Conservation (phyloP, 2,113 vertebrate species). For the Oenanthe melanoleuca region DNA sequence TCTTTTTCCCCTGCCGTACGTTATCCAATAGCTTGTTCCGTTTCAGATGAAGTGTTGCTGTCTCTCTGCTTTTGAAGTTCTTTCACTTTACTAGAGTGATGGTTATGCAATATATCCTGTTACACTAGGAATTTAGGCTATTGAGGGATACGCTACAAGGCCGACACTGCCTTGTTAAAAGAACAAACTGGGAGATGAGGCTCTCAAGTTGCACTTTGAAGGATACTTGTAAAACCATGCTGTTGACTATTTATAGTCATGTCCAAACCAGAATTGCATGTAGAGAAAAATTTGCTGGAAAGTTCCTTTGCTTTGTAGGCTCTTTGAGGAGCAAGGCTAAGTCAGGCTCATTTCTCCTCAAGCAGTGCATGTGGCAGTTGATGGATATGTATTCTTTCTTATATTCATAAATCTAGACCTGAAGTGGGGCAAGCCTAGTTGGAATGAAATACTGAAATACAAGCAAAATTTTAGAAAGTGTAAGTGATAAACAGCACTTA, state of each 20-base stretch:
- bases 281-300: background rate
- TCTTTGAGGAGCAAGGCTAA: background rate
- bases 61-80: background rate
- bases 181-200: background rate
- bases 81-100: background rate
- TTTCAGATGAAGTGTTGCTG: background rate
- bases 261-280: background rate
- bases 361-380: background rate
- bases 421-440: background rate
- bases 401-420: background rate
- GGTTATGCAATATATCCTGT: background rate
- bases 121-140: background rate
- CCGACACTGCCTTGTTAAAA: background rate
- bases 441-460: background rate
- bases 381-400: background rate
- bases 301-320: background rate
- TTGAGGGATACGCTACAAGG: background rate
- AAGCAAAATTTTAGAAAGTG: background rate
- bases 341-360: background rate
- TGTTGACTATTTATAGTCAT: background rate
- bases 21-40: background rate
- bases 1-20: background rate
- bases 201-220: background rate
- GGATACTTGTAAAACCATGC: background rate
- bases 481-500: background rate